Base-by-base conservation (phyloP, 53 echinoderm and acorn worm species). In the Stichopus horrens region DNA sequence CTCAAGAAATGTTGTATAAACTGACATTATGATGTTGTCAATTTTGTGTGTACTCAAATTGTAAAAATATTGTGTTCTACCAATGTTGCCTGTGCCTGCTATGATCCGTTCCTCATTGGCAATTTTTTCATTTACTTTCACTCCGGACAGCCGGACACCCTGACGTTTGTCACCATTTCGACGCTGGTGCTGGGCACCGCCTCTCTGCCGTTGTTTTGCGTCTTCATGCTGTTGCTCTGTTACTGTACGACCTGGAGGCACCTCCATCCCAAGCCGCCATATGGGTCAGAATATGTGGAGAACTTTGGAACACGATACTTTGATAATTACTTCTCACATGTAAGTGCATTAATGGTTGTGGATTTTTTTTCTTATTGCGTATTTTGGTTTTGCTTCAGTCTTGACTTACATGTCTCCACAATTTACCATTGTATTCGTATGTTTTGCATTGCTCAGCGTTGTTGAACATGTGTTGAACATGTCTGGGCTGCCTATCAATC, bases 191-290 rank as follows among this genome's bases (percentile, higher is more conserved):
- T 86, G 7, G 74, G 89, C 8, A 59, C 86, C 52, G 57, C 90
- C 21, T 21, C 91, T 54, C 63, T 91, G 8, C 53, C 88, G 7
- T 83, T 91, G 84, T 93, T 93, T 76, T 89, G 91, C 16, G 0
- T 90, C 7, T 90, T 92, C 79, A 90, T 91, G 55, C 5, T 90
- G 1, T 53, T 90, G 54, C 19, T 96, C 16, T 79, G 93, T 54
- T 96, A 93, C 91, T 93, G 91, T 16, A 93, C 93, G 4, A 96
- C 96, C 37, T 96, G 96, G 96, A 81, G 91, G 8, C 92, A 96
- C 68, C 90, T 96, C 5, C 96, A 92, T 55, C 86, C 86, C 14
- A 90, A 92, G 55, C 86, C 92, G 5, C 81, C 89, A 7, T 92
- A 89, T 57, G 80, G 79, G 23, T 89, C 89, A 16, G 65, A 87